Evolutionary conservation across 2,113 vertebrate genomes (phyloP), one percentile per base, ranked within the genome.

Genomic region (Dasyurus viverrinus): DNA sequence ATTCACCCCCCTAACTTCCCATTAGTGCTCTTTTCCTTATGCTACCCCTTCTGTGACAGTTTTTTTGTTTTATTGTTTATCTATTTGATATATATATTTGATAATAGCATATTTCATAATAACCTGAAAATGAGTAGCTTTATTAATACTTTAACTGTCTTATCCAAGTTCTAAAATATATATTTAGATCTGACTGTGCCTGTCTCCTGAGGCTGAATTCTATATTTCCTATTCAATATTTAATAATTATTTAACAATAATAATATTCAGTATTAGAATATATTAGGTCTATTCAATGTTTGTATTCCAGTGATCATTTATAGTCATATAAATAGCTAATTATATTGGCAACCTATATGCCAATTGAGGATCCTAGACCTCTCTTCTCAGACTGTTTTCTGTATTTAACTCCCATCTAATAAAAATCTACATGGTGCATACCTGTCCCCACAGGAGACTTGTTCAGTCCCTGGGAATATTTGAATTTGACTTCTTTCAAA

Each of bases 91-190:
- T 25, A 91, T 93, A 89, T 91, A 16, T 96, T 95, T 96, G 48
- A 48, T 89, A 68, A 36, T 60, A 54, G 68, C 53, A 48, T 60
- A 19, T 2, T 50, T 94, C 76, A 95, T 25, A 26, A 52, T 90
- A 12, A 47, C 89, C 91, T 96, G 90, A n/a, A 91, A 97, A 50
- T 91, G 23, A 8, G 93, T 89, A 47, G 9, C 36, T 96, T 94
- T 95, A 84, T 54, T 94, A 89, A 92, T 53, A 93, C 68, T 42
- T 42, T 84, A 84, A 7, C 68, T 23, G 22, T 23, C n/a, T 84
- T 8, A 84, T 84, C 68, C 42, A 84, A 84, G n/a, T 19, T 84
- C 68, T 84, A 22, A 2, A 84, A 42, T 94, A 8, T 90, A 1
- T 30, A 90, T 30, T 26, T 96, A 95, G 84, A 96, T 92, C 50